Evolutionary conservation across 2,113 vertebrate genomes (phyloP).

Genomic region (Excalfactoria chinensis): DNA sequence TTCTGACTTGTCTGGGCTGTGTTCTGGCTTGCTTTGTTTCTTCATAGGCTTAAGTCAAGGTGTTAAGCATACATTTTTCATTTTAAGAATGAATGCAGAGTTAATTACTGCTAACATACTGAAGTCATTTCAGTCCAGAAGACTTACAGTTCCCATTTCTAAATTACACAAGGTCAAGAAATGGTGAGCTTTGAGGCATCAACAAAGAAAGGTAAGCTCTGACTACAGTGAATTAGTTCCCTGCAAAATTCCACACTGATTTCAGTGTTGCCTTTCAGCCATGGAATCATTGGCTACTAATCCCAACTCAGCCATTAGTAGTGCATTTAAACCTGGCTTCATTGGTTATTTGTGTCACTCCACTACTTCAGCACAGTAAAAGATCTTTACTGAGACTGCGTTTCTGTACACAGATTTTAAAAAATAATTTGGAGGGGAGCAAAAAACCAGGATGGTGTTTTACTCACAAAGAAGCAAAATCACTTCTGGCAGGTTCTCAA

Average conservation of each 20-base stretch:
- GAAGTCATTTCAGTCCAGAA: not conserved
- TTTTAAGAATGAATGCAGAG: not conserved
- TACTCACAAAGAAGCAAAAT: too few relatives aligned
- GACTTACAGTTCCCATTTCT: not conserved
- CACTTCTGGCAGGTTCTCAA: too few relatives aligned
- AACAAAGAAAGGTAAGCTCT: not conserved
- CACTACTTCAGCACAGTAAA: not conserved
- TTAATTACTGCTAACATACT: not conserved
- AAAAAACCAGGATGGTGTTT: not conserved
- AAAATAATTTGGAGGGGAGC: not conserved
- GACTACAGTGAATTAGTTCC: not conserved
- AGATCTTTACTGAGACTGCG: not conserved
- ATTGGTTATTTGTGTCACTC: not conserved
- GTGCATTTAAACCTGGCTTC: not conserved
- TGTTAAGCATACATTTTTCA: not conserved
- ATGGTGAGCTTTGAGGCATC: not conserved
- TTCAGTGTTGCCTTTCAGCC: not conserved
- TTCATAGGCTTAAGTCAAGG: not conserved
- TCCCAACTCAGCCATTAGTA: not conserved
- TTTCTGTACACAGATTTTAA: not conserved
- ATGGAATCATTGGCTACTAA: not conserved
- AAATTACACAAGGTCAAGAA: not conserved
- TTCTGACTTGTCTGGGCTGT: not conserved
- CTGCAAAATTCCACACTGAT: not conserved
- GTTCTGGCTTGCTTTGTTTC: not conserved